A percentile compares a stretch with the other conserved stretches of the same genome.
phyloP scores from a whole-genome alignment of 1,140 invertebrate genomes.

The Rhagoletis zephyria region DNA sequence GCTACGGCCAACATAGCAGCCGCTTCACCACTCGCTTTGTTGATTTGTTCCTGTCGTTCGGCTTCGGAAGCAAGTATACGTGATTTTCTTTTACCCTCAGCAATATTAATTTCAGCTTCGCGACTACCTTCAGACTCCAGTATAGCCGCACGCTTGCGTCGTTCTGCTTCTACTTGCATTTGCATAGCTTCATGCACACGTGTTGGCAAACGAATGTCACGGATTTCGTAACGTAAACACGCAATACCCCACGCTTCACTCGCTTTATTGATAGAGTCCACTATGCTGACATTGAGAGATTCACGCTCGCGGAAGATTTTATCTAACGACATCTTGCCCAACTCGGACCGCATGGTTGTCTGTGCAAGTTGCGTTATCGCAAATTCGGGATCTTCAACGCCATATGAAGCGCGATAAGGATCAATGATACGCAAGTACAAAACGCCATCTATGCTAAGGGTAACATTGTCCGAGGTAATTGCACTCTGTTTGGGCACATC shows the following conservation, averaged over 20 bases:
- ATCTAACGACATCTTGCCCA: constrained; percentile 98
- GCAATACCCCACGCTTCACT: constrained; percentile 97
- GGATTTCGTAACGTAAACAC: constrained; percentile 98
- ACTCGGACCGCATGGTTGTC: constrained; percentile 98
- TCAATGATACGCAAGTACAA: constrained; percentile 94
- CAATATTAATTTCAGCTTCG: constrained; percentile 97
- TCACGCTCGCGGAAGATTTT: constrained; percentile 98
- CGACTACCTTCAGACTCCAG: constrained; percentile 96
- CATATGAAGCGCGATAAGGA: constrained; percentile 95
- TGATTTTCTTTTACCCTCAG: constrained; percentile 93
- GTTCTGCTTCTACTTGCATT: constrained; percentile 99
- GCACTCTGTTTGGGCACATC: constrained; percentile 99
- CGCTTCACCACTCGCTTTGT: constrained; percentile 89
- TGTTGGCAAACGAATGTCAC: constrained; percentile 80
- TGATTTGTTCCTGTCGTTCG: constrained; percentile 89
- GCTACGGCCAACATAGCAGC: constrained; percentile 89
- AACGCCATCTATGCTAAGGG: constrained; percentile 96
- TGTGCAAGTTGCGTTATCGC: constrained; percentile 98
- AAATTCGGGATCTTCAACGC: constrained; percentile 99
- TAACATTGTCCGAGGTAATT: constrained; percentile 98
- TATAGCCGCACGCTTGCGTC: constrained; percentile 95
- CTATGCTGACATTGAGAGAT: constrained; percentile 94
- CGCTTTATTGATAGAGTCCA: constrained; percentile 97
- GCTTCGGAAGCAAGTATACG: constrained; percentile 95
- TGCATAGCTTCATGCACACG: constrained; percentile 99